Evolutionary conservation across 1,140 invertebrate species (phyloP).

Genomic region (Drusus annulatus): DNA sequence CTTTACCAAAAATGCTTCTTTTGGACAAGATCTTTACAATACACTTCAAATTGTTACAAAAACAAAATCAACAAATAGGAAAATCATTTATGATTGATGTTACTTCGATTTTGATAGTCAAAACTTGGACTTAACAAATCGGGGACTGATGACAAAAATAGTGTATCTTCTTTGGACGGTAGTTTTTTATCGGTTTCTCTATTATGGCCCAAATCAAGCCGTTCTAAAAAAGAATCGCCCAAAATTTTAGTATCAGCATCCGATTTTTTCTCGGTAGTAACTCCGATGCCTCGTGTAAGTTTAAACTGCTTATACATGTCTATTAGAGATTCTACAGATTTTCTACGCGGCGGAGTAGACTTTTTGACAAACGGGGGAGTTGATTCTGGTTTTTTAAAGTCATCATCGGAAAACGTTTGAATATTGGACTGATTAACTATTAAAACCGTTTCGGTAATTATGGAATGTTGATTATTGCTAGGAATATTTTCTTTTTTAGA

Average conservation of each 20-base stretch:
- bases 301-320: constrained; percentile 28
- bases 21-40: not conserved
- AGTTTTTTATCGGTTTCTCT: not conserved
- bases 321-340: constrained; percentile 13
- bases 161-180: not conserved
- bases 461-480: not conserved
- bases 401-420: not conserved
- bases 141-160: constrained; percentile 17
- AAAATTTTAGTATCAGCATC: not conserved
- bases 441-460: constrained; percentile 6
- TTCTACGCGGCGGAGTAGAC: not conserved
- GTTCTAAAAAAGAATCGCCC: constrained; percentile 41
- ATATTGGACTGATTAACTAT: not conserved
- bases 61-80: not conserved
- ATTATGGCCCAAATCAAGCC: constrained; percentile 14
- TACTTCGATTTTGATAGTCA: constrained; percentile 25
- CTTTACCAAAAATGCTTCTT: no score
- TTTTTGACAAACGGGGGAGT: constrained; percentile 25
- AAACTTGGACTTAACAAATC: constrained; percentile 36
- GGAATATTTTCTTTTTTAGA: constrained; percentile 37
- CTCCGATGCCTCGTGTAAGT: constrained; percentile 1
- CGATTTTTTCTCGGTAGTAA: not conserved
- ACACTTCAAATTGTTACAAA: not conserved
- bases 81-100: not conserved
- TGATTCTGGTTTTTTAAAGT: constrained; percentile 3